Evolutionary conservation across 1,140 invertebrate genomes (phyloP).

Genomic region (Ephestia elutella): DNA sequence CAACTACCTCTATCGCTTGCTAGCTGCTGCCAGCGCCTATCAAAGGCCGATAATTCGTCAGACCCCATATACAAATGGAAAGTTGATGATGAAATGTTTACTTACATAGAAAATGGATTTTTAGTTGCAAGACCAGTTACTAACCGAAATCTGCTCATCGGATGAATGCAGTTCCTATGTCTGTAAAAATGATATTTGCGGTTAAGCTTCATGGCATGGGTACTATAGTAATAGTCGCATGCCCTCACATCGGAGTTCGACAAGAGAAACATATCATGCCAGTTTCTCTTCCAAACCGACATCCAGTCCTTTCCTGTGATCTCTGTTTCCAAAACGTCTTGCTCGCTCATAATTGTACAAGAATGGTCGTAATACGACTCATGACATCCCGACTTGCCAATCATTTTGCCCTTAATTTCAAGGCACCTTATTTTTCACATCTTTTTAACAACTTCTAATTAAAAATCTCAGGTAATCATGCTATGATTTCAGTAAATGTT

Average conservation of each 20-base stretch:
- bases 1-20: too few species aligned
- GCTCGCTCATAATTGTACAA: slow-evolving; percentile 26
- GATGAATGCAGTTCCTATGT: slow-evolving; percentile 31
- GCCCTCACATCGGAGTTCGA: slow-evolving; percentile 22
- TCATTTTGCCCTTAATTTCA: neutral
- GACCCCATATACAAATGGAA: too few species aligned
- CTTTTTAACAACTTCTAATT: too few species aligned
- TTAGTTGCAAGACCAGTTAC: neutral
- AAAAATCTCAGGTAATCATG: too few species aligned
- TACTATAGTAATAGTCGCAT: slow-evolving; percentile 28
- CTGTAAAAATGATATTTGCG: slow-evolving; percentile 29
- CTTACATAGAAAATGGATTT: too few species aligned
- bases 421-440: neutral
- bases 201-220: slow-evolving; percentile 31
- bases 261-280: slow-evolving; percentile 32
- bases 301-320: slow-evolving; percentile 21
- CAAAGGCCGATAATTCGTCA: too few species aligned
- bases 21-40: too few species aligned
- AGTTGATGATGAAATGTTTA: too few species aligned
- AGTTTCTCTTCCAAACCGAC: slow-evolving; percentile 20
- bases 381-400: slow-evolving; percentile 13
- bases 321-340: slow-evolving; percentile 33
- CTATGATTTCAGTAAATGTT: too few species aligned
- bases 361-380: slow-evolving; percentile 32
- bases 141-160: slow-evolving; percentile 40